Evolutionary conservation across 2,797 vertebrate genomes (phyloP).

Genomic region (Falco columbarius): DNA sequence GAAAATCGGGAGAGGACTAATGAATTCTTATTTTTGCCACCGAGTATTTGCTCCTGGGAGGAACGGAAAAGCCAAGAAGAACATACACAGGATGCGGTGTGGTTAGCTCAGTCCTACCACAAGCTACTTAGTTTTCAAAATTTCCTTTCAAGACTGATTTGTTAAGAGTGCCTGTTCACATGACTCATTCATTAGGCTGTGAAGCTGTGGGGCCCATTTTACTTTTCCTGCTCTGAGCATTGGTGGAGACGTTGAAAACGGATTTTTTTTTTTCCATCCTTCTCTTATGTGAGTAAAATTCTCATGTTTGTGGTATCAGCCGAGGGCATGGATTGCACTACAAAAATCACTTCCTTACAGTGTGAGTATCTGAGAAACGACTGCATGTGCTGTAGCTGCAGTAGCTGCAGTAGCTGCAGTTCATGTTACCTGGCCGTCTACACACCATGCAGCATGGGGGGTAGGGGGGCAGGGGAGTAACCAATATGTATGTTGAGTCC

Average conservation of each 20-base stretch:
- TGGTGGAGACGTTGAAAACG: background rate
- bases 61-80: background rate
- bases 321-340: background rate
- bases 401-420: background rate
- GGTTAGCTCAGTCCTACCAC: background rate
- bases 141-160: constrained; percentile 8
- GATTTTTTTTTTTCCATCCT: background rate
- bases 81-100: background rate
- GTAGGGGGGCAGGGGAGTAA: background rate
- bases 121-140: background rate
- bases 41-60: background rate
- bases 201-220: background rate
- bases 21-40: background rate
- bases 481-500: rapidly evolving
- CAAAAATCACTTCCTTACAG: background rate
- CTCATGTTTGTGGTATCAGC: background rate
- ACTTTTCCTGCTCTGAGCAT: background rate
- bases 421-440: rapidly evolving
- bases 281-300: background rate
- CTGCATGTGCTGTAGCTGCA: background rate
- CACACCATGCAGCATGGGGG: rapidly evolving
- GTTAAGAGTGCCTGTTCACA: background rate
- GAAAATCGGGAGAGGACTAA: background rate
- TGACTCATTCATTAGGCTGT: constrained; percentile 1
- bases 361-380: background rate